Conservation (phyloP, 2,888 invertebrate species). For the Sarcophaga subvicina region DNA sequence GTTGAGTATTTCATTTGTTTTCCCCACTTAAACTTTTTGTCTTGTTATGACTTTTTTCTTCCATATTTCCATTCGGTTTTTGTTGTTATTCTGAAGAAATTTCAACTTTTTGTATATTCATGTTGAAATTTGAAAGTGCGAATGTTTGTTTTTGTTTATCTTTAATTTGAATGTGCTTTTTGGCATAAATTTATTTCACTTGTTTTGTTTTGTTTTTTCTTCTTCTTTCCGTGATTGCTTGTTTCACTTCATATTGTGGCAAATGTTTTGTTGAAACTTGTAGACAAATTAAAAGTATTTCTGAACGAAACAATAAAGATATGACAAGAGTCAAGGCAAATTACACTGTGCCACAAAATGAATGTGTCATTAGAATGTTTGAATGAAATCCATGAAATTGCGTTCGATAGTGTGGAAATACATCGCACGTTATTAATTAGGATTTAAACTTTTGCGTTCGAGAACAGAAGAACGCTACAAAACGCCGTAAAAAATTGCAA, state of each 20-base stretch:
- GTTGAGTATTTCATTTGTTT: background rate
- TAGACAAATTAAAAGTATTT: background rate
- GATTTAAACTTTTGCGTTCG: too few relatives aligned
- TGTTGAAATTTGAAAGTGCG: background rate
- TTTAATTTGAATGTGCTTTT: background rate
- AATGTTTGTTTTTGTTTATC: background rate
- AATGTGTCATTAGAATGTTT: too few relatives aligned
- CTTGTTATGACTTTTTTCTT: background rate
- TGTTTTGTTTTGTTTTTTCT: too few relatives aligned
- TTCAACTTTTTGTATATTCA: slow-evolving; percentile 3
- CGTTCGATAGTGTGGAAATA: too few relatives aligned
- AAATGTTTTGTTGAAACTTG: background rate
- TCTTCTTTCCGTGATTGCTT: background rate
- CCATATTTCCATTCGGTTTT: background rate
- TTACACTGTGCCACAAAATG: background rate
- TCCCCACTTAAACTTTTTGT: background rate
- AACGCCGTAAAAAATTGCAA: too few relatives aligned
- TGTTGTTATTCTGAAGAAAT: background rate
- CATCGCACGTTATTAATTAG: too few relatives aligned
- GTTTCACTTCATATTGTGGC: background rate
- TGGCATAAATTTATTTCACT: background rate
- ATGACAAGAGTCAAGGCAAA: background rate
- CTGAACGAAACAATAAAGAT: background rate
- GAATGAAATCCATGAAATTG: too few relatives aligned
- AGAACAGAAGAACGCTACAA: too few relatives aligned